phyloP scores from a whole-genome alignment of 2,797 vertebrate species.

The Danio aesculapii region DNA sequence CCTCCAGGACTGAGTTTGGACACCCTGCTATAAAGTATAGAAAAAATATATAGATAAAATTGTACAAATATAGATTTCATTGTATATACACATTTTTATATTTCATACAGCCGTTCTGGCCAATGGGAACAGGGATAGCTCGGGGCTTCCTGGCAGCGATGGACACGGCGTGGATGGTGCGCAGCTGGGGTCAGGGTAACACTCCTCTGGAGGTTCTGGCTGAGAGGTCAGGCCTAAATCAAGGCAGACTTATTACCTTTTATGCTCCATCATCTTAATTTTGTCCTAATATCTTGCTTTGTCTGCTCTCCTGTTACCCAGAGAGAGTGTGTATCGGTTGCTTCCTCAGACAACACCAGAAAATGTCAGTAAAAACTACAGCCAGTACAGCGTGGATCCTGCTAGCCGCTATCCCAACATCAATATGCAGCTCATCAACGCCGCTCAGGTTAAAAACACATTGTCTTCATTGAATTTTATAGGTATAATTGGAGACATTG shows the following conservation, averaged over 20 bases:
- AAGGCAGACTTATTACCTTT: not conserved
- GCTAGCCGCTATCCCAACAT: conserved; percentile 89
- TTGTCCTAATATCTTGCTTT: not conserved
- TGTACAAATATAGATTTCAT: not conserved
- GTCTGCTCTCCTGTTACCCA: conserved; percentile 58
- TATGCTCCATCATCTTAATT: not conserved
- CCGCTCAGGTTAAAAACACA: conserved; percentile 83
- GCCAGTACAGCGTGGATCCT: conserved; percentile 90
- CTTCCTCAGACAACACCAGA: conserved; percentile 96
- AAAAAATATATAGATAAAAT: too few species aligned
- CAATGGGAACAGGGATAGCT: conserved; percentile 96
- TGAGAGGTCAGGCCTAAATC: conserved; percentile 81
- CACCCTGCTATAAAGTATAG: too few species aligned
- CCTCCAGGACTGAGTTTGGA: too few species aligned
- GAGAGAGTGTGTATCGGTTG: conserved; percentile 93
- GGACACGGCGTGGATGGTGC: conserved; percentile 97
- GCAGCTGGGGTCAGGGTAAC: conserved; percentile 86
- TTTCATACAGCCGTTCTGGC: conserved; percentile 90
- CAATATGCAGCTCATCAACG: conserved; percentile 81
- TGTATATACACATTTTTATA: not conserved
- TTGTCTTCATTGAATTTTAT: not conserved
- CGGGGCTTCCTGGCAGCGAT: conserved; percentile 95
- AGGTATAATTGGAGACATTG: not conserved
- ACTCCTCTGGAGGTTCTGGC: conserved; percentile 89
- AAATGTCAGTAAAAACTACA: conserved; percentile 95